Conservation (phyloP, 2,797 vertebrate species). For the Smutsia temminckii region DNA sequence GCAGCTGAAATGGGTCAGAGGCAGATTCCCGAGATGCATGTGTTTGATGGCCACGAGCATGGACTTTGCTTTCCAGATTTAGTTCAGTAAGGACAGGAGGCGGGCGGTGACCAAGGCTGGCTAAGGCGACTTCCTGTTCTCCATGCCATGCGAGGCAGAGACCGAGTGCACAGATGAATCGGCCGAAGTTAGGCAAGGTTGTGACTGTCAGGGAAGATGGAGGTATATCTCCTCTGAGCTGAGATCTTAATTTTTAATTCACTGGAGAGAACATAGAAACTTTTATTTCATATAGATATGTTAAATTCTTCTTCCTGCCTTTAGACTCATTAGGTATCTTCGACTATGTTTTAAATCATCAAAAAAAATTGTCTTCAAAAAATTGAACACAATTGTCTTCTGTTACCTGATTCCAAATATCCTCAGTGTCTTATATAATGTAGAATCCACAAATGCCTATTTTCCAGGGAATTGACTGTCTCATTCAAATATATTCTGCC, state of each 20-base stretch:
- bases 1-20: too few species aligned
- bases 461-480: neutral
- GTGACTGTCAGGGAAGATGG: neutral
- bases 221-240: accelerated
- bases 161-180: too few species aligned
- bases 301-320: neutral
- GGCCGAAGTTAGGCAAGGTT: too few species aligned
- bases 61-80: too few species aligned
- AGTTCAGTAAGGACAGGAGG: too few species aligned
- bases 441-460: neutral
- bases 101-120: too few species aligned
- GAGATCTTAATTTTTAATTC: neutral
- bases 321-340: too few species aligned
- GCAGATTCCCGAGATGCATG: too few species aligned
- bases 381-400: neutral
- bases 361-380: neutral
- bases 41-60: too few species aligned
- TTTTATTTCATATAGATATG: too few species aligned
- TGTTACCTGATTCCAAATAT: neutral
- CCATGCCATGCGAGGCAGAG: too few species aligned
- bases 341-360: neutral
- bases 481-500: neutral
- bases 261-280: accelerated
- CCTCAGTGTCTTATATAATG: neutral
- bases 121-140: too few species aligned